phyloP scores from a whole-genome alignment of 1,140 invertebrate species.

The Drosophila sp. region DNA sequence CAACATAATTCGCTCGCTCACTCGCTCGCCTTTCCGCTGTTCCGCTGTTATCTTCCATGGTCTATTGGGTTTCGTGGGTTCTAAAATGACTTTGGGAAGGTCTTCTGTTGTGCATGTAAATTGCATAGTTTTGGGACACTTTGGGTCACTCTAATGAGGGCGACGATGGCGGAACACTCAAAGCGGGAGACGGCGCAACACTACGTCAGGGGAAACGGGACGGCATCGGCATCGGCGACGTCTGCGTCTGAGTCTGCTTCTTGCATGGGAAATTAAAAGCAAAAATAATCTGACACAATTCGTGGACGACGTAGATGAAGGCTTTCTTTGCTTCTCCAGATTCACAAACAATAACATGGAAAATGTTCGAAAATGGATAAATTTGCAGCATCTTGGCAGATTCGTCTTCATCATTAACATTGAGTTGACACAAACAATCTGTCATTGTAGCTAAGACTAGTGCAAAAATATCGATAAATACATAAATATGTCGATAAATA shows the following conservation, averaged over 20 bases:
- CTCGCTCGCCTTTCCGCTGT: conserved; percentile 22
- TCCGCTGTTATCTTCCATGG: conserved; percentile 67
- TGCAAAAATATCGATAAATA: no score
- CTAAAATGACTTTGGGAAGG: conserved; percentile 48
- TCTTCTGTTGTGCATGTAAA: conserved; percentile 72
- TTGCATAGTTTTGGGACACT: conserved; percentile 77
- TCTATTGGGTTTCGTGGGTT: conserved; percentile 71
- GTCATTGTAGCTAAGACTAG: no score
- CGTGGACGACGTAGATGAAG: not conserved
- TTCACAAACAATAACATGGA: no score
- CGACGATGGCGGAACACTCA: conserved; percentile 28
- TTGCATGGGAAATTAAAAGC: conserved; percentile 56
- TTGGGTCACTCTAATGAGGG: conserved; percentile 76
- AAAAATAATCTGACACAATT: conserved; percentile 37
- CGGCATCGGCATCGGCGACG: conserved; percentile 13
- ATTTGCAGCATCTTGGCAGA: not conserved
- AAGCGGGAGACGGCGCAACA: not conserved
- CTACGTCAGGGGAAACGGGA: no score
- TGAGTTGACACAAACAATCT: no score
- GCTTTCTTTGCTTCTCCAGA: not conserved
- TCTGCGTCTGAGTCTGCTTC: conserved; percentile 2
- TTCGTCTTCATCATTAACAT: no score
- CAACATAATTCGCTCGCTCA: conserved; percentile 72
- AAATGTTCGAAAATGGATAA: not conserved
- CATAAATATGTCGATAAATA: no score